Base-by-base conservation (phyloP, 2,888 invertebrate genomes). In the Piscicola geometra region DNA sequence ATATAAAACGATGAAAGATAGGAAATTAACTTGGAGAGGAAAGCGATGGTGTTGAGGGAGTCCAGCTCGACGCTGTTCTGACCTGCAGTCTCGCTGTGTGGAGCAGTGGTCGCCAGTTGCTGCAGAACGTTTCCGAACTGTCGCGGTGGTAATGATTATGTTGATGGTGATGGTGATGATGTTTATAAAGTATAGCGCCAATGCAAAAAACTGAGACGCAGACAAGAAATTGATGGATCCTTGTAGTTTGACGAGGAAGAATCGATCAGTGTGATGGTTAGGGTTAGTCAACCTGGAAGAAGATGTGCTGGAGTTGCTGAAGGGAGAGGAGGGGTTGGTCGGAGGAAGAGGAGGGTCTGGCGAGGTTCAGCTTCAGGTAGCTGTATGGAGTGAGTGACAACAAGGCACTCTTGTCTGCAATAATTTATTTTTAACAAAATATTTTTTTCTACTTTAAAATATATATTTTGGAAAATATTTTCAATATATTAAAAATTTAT, bases 21-120 rank as follows among this genome's bases (percentile, higher is more conserved):
- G 15, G 41, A 41, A 15, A 15, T 15, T 5, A n/a, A 56, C 60
- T 56, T 50, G 30, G 75, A 33, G 41, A 78, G n/a, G 35, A 68
- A 71, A 30, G 78, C 73, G 41, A 77, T 77, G 33, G 77, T 77
- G 83, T 92, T 91, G 0, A 92, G 90, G 0, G 93, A 92, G 85
- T 98, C 98, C 93, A 94, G 94, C 87, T 97, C 97, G 0, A 96
- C 89, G 84, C 92, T 93, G 0, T 91, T 90, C 32, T 92, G 86
- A 0, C 95, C 95, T 1, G 93, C 90, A 0, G 94, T 89, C 84
- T 94, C 93, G 0, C 91, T 89, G 85, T 92, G 93, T 25, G 91
- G 90, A 0, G 91, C 90, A 82, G 89, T 90, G 0, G 93, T 92
- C 47, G 97, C 86, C 79, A 96, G 86, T 86, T 94, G 92, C 80